Conservation (phyloP, 2,888 invertebrate species). For the Polia nebulosa region DNA sequence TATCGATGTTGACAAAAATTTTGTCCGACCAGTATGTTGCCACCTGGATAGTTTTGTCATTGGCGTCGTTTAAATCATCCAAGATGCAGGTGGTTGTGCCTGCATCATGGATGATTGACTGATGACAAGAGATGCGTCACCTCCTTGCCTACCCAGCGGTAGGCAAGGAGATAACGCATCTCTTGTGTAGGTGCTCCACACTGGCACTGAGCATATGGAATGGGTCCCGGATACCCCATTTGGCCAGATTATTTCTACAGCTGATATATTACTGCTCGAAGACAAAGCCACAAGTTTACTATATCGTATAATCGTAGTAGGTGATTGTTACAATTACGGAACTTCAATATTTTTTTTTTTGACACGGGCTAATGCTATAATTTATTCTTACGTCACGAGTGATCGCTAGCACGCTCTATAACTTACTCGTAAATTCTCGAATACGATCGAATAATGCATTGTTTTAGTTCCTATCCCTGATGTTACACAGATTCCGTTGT, state of each 20-base stretch:
- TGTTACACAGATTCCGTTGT: background rate
- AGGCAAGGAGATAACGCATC: no score
- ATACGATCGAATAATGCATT: conserved; percentile 11
- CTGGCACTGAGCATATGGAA: no score
- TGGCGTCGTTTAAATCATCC: no score
- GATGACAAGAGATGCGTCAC: no score
- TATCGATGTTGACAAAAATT: no score
- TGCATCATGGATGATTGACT: no score
- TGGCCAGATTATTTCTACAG: background rate
- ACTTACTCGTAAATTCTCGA: conserved; percentile 29
- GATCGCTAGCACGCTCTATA: conserved; percentile 31
- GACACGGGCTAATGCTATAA: conserved; percentile 18
- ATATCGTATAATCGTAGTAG: conserved; percentile 7
- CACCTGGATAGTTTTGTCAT: no score
- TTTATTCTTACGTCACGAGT: conserved; percentile 28
- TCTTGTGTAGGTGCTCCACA: no score
- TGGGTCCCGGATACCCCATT: no score
- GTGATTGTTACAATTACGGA: conserved; percentile 26
- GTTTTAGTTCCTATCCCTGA: background rate
- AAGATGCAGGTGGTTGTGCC: no score
- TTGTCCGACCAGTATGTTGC: no score
- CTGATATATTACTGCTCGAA: background rate
- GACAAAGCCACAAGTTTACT: conserved; percentile 2
- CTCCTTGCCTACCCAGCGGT: no score
- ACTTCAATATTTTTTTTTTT: conserved; percentile 17